These are phyloP conservation scores for Oreotrochilus melanogaster DNA, from an alignment of 2,113 vertebrate species.

Conservation along the genomic window DNA sequence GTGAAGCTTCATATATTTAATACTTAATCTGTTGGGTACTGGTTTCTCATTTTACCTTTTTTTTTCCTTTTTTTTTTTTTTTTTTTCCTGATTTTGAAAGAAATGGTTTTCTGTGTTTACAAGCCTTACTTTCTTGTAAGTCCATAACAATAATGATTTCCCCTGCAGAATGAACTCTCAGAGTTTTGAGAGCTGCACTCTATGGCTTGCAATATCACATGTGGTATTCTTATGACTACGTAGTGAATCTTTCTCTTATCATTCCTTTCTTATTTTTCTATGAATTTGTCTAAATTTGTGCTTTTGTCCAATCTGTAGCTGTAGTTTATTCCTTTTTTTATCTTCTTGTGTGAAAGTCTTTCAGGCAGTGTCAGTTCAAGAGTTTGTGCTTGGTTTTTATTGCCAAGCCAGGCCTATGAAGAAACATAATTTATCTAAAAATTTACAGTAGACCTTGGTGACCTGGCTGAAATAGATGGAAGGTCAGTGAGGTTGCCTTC, in stretches of 20 bases:
- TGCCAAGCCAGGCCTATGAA: background rate
- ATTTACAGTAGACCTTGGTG: background rate
- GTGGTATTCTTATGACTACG: background rate
- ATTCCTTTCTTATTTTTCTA: background rate
- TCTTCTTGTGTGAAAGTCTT: background rate
- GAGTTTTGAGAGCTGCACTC: background rate
- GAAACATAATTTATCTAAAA: background rate
- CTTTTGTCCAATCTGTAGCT: background rate
- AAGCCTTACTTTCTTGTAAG: background rate
- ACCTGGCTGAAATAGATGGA: background rate
- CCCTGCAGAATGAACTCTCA: background rate
- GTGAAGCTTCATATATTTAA: background rate
- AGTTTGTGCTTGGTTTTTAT: background rate
- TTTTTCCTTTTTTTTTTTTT: too few relatives aligned
- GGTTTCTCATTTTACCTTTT: background rate
- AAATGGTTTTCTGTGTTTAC: background rate
- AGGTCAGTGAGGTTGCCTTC: accelerated
- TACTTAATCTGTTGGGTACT: background rate
- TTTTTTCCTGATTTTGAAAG: background rate
- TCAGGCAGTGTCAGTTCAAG: background rate
- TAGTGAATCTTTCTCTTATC: background rate
- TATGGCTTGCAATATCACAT: background rate
- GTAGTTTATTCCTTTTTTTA: background rate
- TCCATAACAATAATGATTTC: background rate
- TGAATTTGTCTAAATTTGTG: background rate